Percentiles rank a stretch among this genome's conserved stretches.
Evolutionary conservation across 2,113 vertebrate species (phyloP).

Genomic region (Mohoua ochrocephala): DNA sequence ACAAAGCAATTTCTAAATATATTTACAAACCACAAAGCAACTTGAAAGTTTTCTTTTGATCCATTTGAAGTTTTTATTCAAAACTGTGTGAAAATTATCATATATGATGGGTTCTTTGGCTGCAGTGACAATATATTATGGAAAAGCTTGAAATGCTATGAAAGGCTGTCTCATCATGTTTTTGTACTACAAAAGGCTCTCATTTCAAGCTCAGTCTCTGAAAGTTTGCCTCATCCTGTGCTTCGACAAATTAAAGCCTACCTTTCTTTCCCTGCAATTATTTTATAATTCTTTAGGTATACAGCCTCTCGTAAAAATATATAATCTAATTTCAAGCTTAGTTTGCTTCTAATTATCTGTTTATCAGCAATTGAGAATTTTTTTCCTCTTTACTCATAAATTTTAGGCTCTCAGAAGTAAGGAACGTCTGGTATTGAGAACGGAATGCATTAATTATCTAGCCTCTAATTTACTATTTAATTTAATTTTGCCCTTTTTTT

Average conservation of each 20-base stretch:
- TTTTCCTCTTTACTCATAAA: background rate
- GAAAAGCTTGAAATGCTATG: slow-evolving; percentile 55
- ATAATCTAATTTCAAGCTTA: slow-evolving; percentile 50
- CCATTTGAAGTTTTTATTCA: slow-evolving; percentile 16
- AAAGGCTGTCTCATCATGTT: slow-evolving; percentile 43
- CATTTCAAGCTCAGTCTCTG: slow-evolving; percentile 9
- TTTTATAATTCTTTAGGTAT: background rate
- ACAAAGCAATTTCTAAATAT: slow-evolving; percentile 40
- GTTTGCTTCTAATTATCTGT: slow-evolving; percentile 43
- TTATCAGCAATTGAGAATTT: background rate
- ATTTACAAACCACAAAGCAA: slow-evolving; percentile 19
- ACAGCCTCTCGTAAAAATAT: slow-evolving; percentile 12
- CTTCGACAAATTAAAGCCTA: slow-evolving; percentile 17
- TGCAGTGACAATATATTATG: slow-evolving; percentile 7
- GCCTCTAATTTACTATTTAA: background rate
- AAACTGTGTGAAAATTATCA: slow-evolving; percentile 47
- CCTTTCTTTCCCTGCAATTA: background rate
- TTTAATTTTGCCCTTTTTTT: background rate
- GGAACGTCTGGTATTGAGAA: background rate
- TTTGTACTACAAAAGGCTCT: slow-evolving; percentile 62
- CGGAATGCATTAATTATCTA: background rate
- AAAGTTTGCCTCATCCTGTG: slow-evolving; percentile 46
- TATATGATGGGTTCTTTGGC: slow-evolving; percentile 25
- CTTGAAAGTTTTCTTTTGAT: slow-evolving; percentile 52
- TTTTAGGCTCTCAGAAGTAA: background rate